These are phyloP conservation scores for Eumeta japonica DNA, from an alignment of 1,140 invertebrate species.

Conservation along the genomic window DNA sequence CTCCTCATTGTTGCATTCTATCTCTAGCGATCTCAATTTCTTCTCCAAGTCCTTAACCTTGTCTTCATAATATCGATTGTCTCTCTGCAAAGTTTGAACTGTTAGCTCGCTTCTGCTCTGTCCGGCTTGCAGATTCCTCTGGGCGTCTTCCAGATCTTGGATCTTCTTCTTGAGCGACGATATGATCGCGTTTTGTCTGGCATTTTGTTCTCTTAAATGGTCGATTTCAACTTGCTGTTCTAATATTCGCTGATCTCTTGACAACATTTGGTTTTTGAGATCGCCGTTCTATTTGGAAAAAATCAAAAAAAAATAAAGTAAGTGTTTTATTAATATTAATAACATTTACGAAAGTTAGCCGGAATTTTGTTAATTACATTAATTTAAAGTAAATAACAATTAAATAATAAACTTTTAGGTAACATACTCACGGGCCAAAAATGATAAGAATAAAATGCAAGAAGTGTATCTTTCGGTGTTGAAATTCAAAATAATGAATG, in stretches of 20 bases:
- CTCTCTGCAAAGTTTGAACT: conserved; percentile 70
- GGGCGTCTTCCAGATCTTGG: conserved; percentile 74
- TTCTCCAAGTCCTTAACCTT: conserved; percentile 73
- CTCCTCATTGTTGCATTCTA: conserved; percentile 68
- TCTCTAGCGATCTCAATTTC: conserved; percentile 69
- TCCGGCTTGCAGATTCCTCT: conserved; percentile 63
- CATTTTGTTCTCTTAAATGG: conserved; percentile 74
- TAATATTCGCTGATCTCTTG: conserved; percentile 65
- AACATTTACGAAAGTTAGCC: too few species aligned
- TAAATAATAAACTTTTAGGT: too few species aligned
- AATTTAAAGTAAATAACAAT: conserved; percentile 5
- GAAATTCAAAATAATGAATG: too few species aligned
- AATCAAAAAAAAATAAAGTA: conserved; percentile 11
- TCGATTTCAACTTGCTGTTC: conserved; percentile 71
- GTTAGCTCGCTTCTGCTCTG: conserved; percentile 69
- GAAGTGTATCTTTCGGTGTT: too few species aligned
- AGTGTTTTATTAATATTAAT: too few species aligned
- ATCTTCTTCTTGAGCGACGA: conserved; percentile 74
- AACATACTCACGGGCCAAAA: too few species aligned
- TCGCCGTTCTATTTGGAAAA: conserved; percentile 69
- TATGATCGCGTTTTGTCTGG: conserved; percentile 76
- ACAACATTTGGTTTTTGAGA: conserved; percentile 64
- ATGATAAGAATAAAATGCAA: too few species aligned
- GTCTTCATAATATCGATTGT: conserved; percentile 73
- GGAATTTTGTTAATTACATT: conserved; percentile 2